Base-by-base conservation (phyloP, 2,888 invertebrate species). In the Arctia plantaginis region DNA sequence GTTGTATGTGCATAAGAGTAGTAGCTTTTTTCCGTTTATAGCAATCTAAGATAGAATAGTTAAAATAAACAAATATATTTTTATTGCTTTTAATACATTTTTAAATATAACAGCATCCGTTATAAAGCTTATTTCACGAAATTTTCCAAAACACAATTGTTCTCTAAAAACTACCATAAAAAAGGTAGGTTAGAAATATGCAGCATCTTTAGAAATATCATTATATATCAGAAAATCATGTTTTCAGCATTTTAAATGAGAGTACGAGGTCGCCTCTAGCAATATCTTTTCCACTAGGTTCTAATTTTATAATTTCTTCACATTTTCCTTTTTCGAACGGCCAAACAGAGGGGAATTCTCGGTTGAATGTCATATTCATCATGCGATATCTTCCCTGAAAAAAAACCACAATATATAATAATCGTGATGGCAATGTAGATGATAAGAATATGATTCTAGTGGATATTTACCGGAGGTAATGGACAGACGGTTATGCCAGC, bases 291-390 rank as follows among this genome's bases (percentile, higher is more conserved):
- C 69, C 73, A 27, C 35, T 23, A 12, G 39, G 39, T 47, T 62
- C 66, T 2, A 73, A 15, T 7, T 44, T 68, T 4, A 13, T n/a
- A n/a, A 18, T 71, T 13, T 79, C 0, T 66, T 70, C 69, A 39
- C 44, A 12, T 74, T 80, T 84, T 15, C 76, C 79, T 65, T 77
- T 82, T 71, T 80, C 75, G 13, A 82, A 80, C 4, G 80, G 84
- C 76, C 80, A 80, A 18, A 77, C 39, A 23, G 77, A 77, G 20
- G 77, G 78, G 30, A 82, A 76, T 18, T 78, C 70, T 10, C 30
- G 27, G 71, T 69, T 73, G 65, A 77, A 79, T 67, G 27, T 76
- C 30, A 72, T 74, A 35, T 83, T 86, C 15, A 15, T 71, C 13
- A 85, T 3, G 15, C 33, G 66, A 41, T 75, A 55, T 33, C 15